Evolutionary conservation across 2,113 vertebrate genomes (phyloP), one percentile per base, ranked within the genome.

Genomic region (Corynorhinus townsendii): DNA sequence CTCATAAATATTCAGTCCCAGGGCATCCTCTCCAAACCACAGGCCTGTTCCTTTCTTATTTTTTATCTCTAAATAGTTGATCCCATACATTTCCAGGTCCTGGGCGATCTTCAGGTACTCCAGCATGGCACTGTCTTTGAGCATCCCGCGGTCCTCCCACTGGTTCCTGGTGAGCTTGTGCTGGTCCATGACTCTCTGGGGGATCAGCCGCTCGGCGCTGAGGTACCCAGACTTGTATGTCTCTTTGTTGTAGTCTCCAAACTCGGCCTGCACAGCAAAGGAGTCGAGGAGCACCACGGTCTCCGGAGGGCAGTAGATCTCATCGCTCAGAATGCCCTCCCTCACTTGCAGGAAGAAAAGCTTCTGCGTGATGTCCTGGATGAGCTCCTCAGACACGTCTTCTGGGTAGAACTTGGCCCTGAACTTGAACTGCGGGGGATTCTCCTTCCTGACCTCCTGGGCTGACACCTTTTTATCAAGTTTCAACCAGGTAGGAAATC

Each of bases 41-140:
- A 99, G 98, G 87, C 99, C 99, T 20, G 99, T 99, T 87, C 99
- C 99, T 97, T 99, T 99, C 98, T 99, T 99, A 88, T 99, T 99
- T 98, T 99, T 99, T 95, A 99, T 99, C 97, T 99, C 99, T 72
- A 99, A 99, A 95, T 99, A 99, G 98, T 99, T 99, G 93, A 99
- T 99, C 14, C 99, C 99, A 11, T 99, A 99, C 99, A 99, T 99
- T 93, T 99, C 99, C 97, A 99, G 98, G 96, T 99, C 99, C 97
- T 99, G 99, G 40, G 99, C 99, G 24, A 99, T 99, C 98, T 99
- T 99, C 97, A 99, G 98, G 94, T 99, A 99, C 97, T 99, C 99
- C 97, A 99, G 71, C 99, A 99, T 99, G 7, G 99, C 99, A 7
- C 98, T 99, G 96, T 99, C 99, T 96, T 99, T 99, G 89, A 99